Base-by-base conservation (phyloP, 2,113 vertebrate genomes). In the Ceuthmochares aereus region DNA sequence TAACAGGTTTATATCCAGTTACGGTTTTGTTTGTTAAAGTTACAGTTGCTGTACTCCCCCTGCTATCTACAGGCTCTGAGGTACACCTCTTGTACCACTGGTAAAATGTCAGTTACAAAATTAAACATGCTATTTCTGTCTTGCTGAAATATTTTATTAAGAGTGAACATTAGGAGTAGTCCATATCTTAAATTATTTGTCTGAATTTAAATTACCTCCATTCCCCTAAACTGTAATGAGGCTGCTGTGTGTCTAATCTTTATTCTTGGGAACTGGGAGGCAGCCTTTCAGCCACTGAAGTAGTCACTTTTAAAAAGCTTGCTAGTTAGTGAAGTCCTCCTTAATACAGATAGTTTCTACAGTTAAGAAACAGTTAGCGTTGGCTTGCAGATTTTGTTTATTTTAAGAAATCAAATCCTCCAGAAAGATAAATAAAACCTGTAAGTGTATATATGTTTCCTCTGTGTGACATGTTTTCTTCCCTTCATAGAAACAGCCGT, bases 361-460 rank as follows among this genome's bases (percentile, higher is more conserved):
- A 36, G 59, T 78, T 75, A 72, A 89, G 34, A 55, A 92, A 62
- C 93, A 92, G n/a, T 20, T 64, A 60, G 10, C 54, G 19, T 45
- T 52, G 34, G n/a, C 30, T 74, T 91, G 55, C 17, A 32, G 27
- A 36, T 84, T 88, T 85, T 92, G 40, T 56, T n/a, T 95, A 88
- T 90, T 92, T 91, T 93, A 91, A 79, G 72, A 96, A 96, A 70
- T 82, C 23, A 85, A 91, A 73, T 80, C 58, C 52, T 93, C n/a
- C 49, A 54, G 76, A 79, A 73, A 78, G 64, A 78, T 79, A 86
- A 94, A 72, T 52, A 84, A 87, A 94, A 95, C 49, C 52, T 67
- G 4, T 72, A 73, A 66, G 60, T 47, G 11, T 69, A 30, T 49
- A 9, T 75, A 7, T 34, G 45, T 64, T 86, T 84, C 9, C 58